Conservation (phyloP, 2,113 vertebrate genomes). For the Chunga burmeisteri region DNA sequence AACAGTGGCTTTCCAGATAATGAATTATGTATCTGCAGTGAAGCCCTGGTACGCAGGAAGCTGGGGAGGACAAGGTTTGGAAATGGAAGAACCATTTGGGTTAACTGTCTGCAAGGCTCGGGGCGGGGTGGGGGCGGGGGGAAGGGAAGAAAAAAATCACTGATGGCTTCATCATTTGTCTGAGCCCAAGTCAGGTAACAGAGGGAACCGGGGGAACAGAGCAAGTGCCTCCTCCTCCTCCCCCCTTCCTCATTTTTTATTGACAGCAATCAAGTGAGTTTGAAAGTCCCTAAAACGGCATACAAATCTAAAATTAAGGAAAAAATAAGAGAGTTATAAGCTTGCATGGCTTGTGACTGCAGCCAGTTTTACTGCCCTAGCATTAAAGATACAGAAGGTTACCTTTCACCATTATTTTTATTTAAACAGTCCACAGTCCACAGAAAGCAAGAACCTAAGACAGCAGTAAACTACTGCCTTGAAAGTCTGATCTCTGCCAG, state of each 20-base stretch:
- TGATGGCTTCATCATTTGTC: not conserved
- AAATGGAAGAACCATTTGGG: not conserved
- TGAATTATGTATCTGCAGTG: constrained; percentile 11
- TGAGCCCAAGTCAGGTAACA: not conserved
- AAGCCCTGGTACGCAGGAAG: not conserved
- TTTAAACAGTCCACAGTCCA: not conserved
- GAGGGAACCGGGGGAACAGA: not conserved
- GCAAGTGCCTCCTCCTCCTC: not conserved
- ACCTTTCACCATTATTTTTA: not conserved
- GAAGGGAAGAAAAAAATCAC: not conserved
- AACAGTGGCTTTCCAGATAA: not conserved
- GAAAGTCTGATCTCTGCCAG: not conserved
- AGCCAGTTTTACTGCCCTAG: not conserved
- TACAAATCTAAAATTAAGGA: not conserved
- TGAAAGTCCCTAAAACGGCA: not conserved
- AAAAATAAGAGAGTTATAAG: not conserved
- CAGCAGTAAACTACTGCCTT: not conserved
- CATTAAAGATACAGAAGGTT: not conserved
- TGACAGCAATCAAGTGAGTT: not conserved
- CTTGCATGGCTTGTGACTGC: not conserved
- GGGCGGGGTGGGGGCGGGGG: too few relatives aligned
- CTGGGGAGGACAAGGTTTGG: not conserved
- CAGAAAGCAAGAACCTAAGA: not conserved
- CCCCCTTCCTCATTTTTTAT: not conserved
- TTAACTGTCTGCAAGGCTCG: not conserved